phyloP scores from a whole-genome alignment of 2,797 vertebrate species.

The Percopsis omiscomaycus region DNA sequence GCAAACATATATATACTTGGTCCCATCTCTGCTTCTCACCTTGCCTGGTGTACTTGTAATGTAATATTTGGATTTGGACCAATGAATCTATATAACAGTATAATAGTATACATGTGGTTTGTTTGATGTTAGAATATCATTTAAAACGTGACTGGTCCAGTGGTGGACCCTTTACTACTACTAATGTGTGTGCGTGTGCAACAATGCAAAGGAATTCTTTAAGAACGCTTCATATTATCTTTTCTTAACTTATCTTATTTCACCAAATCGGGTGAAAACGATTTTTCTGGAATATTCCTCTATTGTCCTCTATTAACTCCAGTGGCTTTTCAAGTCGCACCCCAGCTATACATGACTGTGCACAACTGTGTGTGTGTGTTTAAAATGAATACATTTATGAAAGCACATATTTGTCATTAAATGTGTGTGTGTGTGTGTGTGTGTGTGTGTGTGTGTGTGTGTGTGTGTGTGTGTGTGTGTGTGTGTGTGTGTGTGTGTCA shows the following conservation, averaged over 20 bases:
- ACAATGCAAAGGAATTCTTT: neutral
- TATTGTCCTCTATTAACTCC: neutral
- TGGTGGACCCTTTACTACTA: conserved; percentile 7
- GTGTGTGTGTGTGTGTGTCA: too few relatives aligned
- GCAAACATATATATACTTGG: too few relatives aligned
- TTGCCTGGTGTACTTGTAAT: too few relatives aligned
- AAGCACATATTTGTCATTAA: neutral
- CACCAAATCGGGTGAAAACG: neutral
- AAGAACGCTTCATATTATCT: too few relatives aligned
- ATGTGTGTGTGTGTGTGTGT: neutral
- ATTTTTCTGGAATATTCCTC: neutral
- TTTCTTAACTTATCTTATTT: too few relatives aligned
- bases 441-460: too few relatives aligned
- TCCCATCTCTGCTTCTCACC: too few relatives aligned
- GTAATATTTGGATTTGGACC: too few relatives aligned
- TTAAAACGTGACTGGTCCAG: neutral
- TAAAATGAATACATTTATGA: conserved; percentile 14
- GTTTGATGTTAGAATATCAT: conserved; percentile 8
- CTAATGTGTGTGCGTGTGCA: conserved; percentile 29
- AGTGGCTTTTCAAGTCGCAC: neutral
- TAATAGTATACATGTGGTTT: conserved; percentile 1
- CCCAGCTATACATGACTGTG: conserved; percentile 10
- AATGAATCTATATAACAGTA: too few relatives aligned
- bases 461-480: too few relatives aligned
- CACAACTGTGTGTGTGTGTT: neutral